A percentile compares a stretch with the other conserved stretches of the same genome.
Conservation (phyloP, 2,797 vertebrate genomes). For the Odontamblyopus lacepedii region DNA sequence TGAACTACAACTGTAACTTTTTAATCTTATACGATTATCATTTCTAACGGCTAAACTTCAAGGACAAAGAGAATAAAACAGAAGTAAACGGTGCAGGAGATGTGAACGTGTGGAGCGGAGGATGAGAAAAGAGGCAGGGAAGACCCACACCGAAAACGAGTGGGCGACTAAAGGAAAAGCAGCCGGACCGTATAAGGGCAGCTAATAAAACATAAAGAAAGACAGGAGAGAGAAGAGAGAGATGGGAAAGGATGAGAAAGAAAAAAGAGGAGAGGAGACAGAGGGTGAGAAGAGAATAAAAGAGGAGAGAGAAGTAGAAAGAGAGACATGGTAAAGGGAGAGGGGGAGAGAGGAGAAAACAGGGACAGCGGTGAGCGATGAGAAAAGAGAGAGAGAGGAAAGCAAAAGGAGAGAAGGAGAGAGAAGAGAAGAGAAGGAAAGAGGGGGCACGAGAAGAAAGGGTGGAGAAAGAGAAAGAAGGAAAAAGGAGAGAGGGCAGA, state of each 20-base stretch:
- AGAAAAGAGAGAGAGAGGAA: background rate
- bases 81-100: background rate
- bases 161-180: background rate
- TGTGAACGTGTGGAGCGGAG: background rate
- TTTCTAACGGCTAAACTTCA: background rate
- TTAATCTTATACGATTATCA: too few species aligned
- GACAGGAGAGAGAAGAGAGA: constrained; percentile 22
- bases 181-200: background rate
- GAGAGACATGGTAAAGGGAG: background rate
- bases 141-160: constrained; percentile 60
- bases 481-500: too few species aligned
- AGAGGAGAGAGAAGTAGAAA: too few species aligned
- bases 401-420: background rate
- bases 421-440: background rate
- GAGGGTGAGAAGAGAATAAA: background rate
- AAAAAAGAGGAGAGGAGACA: background rate
- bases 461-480: background rate
- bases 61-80: background rate
- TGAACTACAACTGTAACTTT: too few species aligned
- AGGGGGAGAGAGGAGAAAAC: background rate
- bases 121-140: background rate
- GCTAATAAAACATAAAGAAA: constrained; percentile 16
- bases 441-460: background rate
- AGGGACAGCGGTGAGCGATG: too few species aligned
- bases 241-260: constrained; percentile 19